A percentile compares a stretch with the other conserved stretches of the same genome.
Evolutionary conservation across 2,797 vertebrate species (phyloP).

Genomic region (Eospalax fontanierii): DNA sequence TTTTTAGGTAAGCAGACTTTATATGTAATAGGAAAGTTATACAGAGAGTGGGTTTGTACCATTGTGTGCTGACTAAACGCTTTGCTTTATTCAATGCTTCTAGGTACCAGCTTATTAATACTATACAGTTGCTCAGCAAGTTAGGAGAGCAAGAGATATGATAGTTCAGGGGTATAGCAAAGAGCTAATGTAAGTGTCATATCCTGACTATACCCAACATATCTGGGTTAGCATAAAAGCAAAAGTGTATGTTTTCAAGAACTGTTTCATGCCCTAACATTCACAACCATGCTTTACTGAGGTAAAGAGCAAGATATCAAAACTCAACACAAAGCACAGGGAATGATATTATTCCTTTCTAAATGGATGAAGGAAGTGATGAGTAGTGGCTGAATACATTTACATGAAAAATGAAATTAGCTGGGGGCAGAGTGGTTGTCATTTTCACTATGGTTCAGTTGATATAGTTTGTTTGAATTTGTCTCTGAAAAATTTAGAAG

Average conservation of each 20-base stretch:
- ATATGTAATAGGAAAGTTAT: slow-evolving; percentile 14
- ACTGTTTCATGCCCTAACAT: neutral
- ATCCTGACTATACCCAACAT: neutral
- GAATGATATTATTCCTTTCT: neutral
- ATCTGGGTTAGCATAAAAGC: neutral
- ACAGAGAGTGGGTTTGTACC: neutral
- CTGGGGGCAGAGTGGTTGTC: neutral
- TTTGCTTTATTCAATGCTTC: neutral
- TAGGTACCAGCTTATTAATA: neutral
- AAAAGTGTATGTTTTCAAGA: neutral
- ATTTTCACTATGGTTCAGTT: neutral
- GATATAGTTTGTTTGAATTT: neutral
- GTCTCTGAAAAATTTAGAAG: neutral
- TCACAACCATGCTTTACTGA: neutral
- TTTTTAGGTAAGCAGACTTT: slow-evolving; percentile 6
- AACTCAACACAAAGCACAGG: slow-evolving; percentile 10
- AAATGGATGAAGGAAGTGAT: neutral
- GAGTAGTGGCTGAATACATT: neutral
- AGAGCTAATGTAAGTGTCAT: neutral
- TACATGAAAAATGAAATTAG: slow-evolving; percentile 21
- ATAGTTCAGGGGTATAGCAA: neutral
- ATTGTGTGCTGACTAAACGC: neutral
- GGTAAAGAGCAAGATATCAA: slow-evolving; percentile 12
- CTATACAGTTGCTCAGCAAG: too few relatives aligned
- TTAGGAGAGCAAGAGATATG: neutral